Evolutionary conservation across 2,797 vertebrate genomes (phyloP), one percentile per base, ranked within the genome.

Genomic region (Serranus cabrilla): DNA sequence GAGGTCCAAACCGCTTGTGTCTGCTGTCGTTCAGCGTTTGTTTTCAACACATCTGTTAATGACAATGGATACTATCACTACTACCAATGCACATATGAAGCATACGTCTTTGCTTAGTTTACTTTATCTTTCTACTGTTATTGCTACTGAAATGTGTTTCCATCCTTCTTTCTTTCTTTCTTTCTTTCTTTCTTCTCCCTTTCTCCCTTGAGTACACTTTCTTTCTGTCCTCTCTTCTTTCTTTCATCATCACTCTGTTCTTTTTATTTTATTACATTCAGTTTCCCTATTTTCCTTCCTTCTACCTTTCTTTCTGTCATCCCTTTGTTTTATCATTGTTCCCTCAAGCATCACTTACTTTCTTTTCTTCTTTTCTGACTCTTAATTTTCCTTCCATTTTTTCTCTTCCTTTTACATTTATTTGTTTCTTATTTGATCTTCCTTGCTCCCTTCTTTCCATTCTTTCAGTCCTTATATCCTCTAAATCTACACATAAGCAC

Each of bases 1-100:
- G 4, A 47, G 57, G 83, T 83, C 62, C 68, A 62, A 72, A 74
- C 58, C 20, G 1, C 7, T 63, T 45, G 65, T 56, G 39, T 27
- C 25, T 56, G 13, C 16, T 39, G 12, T 55, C 45, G 72, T 57
- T 62, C 16, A 9, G 0, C 18, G 0, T 46, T 68, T 54, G 68
- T 59, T 7, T 14, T 61, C 21, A 55, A 17, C 18, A 37, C 27
- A 8, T 8, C 7, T 1, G 37, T n/a, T 27, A 3, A 11, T 61
- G 31, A 40, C 39, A 21, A 25, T 64, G n/a, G 27, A 27, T 27
- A 6, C 27, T 6, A 27, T 27, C 6, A 27, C 3, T 27, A 3
- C 27, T 27, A 27, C 27, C 27, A 27, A 27, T 27, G 6, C 27
- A 8, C 7, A 34, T 34, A 34, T 34, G 34, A 34, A 34, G 27